Evolutionary conservation across 2,888 invertebrate species (phyloP).

Genomic region (Cylloceria caligata): DNA sequence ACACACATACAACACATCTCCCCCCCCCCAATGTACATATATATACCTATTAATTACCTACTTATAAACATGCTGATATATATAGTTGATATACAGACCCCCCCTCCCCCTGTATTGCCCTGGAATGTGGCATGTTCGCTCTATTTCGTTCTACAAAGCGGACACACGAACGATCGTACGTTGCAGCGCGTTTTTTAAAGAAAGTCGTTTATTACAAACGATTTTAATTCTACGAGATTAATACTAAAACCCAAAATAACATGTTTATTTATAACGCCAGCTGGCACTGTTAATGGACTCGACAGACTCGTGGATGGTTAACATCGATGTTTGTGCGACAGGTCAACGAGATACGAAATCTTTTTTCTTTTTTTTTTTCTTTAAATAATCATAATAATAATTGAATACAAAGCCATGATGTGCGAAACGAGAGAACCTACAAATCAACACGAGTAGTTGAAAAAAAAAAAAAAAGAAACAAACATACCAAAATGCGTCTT

Average conservation of each 20-base stretch:
- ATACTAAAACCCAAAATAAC: slow-evolving; percentile 82
- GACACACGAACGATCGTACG: slow-evolving; percentile 43
- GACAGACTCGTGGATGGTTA: slow-evolving; percentile 8
- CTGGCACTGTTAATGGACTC: slow-evolving; percentile 36
- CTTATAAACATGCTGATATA: slow-evolving; percentile 57
- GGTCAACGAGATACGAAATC: slow-evolving; percentile 10
- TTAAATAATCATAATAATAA: slow-evolving; percentile 4
- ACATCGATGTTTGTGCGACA: slow-evolving; percentile 1
- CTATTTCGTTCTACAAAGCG: slow-evolving; percentile 67
- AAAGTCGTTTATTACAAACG: slow-evolving; percentile 37
- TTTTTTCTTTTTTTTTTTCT: too few relatives aligned
- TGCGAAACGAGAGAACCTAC: slow-evolving; percentile 29
- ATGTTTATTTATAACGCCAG: slow-evolving; percentile 50
- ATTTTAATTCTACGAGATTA: slow-evolving; percentile 65
- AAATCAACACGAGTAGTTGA: slow-evolving; percentile 34
- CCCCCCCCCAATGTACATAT: slow-evolving; percentile 11
- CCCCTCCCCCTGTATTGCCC: slow-evolving; percentile 44
- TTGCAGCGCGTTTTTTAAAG: slow-evolving; percentile 42
- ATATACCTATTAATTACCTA: slow-evolving; percentile 66
- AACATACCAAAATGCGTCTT: slow-evolving; percentile 71
- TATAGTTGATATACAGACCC: slow-evolving; percentile 61
- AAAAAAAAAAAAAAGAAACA: too few relatives aligned
- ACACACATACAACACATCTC: neutral
- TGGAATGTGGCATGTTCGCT: slow-evolving; percentile 69
- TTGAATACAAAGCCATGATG: slow-evolving; percentile 25